phyloP scores from a whole-genome alignment of 2,113 vertebrate species.

The Triplophysa siluroides region DNA sequence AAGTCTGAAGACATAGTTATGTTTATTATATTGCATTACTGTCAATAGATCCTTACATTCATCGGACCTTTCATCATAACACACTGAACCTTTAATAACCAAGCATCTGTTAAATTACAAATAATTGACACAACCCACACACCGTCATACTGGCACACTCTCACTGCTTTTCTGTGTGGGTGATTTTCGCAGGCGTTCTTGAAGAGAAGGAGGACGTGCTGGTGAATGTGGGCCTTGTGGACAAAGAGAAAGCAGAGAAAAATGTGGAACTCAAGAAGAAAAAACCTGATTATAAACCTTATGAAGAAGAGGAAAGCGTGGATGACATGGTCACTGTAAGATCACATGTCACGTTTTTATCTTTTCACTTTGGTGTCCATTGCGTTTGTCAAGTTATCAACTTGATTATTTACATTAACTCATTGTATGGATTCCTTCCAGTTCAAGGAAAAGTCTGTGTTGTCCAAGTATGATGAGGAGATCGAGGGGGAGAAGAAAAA shows the following conservation, averaged over 20 bases:
- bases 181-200: constrained; percentile 71
- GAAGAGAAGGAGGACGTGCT: constrained; percentile 83
- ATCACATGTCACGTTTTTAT: not conserved
- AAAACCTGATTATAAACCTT: constrained; percentile 86
- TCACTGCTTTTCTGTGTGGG: not conserved
- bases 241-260: constrained; percentile 85
- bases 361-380: too few species aligned
- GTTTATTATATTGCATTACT: not conserved
- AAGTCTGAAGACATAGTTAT: too few species aligned
- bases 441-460: constrained; percentile 76
- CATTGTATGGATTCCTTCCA: constrained; percentile 41
- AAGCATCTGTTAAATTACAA: not conserved
- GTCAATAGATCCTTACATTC: too few species aligned
- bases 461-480: constrained; percentile 90
- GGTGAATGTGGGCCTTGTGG: constrained; percentile 84
- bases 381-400: too few species aligned
- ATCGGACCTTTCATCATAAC: too few species aligned
- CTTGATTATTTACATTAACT: not conserved
- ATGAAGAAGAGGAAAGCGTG: constrained; percentile 83
- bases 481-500: constrained; percentile 87
- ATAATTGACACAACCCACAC: constrained; percentile 2
- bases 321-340: constrained; percentile 80
- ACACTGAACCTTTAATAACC: not conserved
- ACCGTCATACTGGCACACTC: not conserved
- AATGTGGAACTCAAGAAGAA: constrained; percentile 89